Base-by-base conservation (phyloP, 2,797 vertebrate species). In the Babyrousa celebensis region DNA sequence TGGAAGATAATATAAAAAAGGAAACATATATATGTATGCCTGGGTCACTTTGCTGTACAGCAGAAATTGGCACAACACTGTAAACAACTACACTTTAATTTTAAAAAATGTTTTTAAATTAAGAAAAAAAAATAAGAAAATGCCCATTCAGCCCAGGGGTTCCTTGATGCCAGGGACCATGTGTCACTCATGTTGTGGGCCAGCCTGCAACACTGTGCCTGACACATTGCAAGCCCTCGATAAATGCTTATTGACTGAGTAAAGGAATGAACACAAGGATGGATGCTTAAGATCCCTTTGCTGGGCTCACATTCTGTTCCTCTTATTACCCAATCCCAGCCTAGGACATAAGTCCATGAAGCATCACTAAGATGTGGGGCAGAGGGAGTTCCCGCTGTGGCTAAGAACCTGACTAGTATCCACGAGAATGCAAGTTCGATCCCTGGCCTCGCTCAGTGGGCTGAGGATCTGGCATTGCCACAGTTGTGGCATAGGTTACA, bases 351-450 rank as follows among this genome's bases (percentile, higher is more conserved):
- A 91, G 85, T 60, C 67, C 70, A 78, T 70, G 94, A 96, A 89
- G 65, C 95, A 97, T 96, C 96, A 77, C 20, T 36, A 27, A 79
- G 65, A 89, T 27, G 20, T 23, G 60, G 84, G 48, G 70, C 95
- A 87, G 77, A 85, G 92, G 43, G 43, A 48, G 43, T 48, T 48
- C 43, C 43, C 43, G 9, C 43, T 48, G 43, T 48, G 43, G 43
- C 43, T 48, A 10, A 48, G 43, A 48, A 48, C 43, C 43, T 10
- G 43, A 48, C 43, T 48, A 48, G 43, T 48, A 48, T 48, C 43
- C 43, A 48, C 43, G 43, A 48, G 43, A 10, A 48, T 10, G 9
- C 43, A 48, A 10, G 43, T 48, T 48, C 43, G 6, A 48, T 48
- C 43, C 43, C 43, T 10, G 9, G 43, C 43, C 43, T 48, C 43